Percentiles rank a stretch among this genome's conserved stretches.
These are phyloP conservation scores for Dromococcyx pavoninus DNA, from an alignment of 2,797 vertebrate species.

Conservation along the genomic window DNA sequence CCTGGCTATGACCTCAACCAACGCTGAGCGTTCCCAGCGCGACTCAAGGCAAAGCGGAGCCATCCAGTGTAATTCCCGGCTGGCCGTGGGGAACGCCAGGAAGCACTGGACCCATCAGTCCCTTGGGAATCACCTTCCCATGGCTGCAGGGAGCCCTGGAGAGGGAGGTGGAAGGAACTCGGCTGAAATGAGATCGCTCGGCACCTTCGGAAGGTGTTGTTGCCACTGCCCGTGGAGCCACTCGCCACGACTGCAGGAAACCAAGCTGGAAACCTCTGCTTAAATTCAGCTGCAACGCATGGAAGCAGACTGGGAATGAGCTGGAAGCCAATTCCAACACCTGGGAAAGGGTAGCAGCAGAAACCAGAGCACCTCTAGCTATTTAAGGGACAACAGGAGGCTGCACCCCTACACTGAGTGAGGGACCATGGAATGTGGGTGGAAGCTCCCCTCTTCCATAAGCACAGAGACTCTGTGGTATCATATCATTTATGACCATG, in stretches of 20 bases:
- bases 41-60: neutral
- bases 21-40: neutral
- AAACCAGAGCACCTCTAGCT: accelerated
- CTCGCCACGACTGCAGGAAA: neutral
- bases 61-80: accelerated
- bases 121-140: too few relatives aligned
- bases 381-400: too few relatives aligned
- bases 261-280: neutral
- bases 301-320: neutral
- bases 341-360: neutral
- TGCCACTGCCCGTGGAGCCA: neutral
- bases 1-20: too few relatives aligned
- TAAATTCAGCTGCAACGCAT: too few relatives aligned
- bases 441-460: neutral
- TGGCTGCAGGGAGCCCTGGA: too few relatives aligned
- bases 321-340: neutral
- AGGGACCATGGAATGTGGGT: too few relatives aligned
- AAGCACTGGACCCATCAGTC: too few relatives aligned
- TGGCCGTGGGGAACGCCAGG: accelerated
- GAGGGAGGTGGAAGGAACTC: neutral
- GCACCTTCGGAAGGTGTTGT: neutral
- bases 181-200: neutral
- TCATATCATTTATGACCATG: too few relatives aligned
- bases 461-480: neutral
- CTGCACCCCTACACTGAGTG: too few relatives aligned